A percentile compares a stretch with the other conserved stretches of the same genome.
Evolutionary conservation across 1,140 invertebrate genomes (phyloP).

Genomic region (Drosophila prosaltans): DNA sequence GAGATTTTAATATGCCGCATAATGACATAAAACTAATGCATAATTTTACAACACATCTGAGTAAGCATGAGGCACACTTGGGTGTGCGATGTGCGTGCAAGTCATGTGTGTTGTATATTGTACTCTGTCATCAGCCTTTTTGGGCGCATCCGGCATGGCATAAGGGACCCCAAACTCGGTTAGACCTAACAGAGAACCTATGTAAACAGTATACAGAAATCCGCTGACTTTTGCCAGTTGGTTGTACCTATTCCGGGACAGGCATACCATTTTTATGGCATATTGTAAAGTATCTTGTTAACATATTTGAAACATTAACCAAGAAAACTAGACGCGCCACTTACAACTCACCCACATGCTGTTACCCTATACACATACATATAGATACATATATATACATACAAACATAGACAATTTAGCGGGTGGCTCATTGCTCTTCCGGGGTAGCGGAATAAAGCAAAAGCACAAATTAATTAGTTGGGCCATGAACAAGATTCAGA

Average conservation of each 20-base stretch:
- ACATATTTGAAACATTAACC: constrained; percentile 72
- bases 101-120: not conserved
- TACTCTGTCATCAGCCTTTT: constrained; percentile 53
- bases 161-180: not conserved
- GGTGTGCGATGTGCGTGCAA: not conserved
- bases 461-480: constrained; percentile 13
- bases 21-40: constrained; percentile 78
- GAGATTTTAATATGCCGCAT: constrained; percentile 75
- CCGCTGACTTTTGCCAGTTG: constrained; percentile 68
- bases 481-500: constrained; percentile 11
- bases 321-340: constrained; percentile 55
- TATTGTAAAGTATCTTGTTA: constrained; percentile 76
- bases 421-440: not conserved
- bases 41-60: constrained; percentile 78
- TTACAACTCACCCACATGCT: not conserved
- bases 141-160: constrained; percentile 20
- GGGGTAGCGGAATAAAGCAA: not conserved
- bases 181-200: constrained; percentile 43
- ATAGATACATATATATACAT: too few relatives aligned
- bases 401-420: not conserved
- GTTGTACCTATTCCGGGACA: constrained; percentile 26
- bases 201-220: constrained; percentile 64
- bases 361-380: too few relatives aligned
- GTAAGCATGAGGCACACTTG: constrained; percentile 52
- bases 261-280: constrained; percentile 62